A percentile compares a stretch with the other conserved stretches of the same genome.
Conservation (phyloP, 2,113 vertebrate genomes). For the Thermophis baileyi region DNA sequence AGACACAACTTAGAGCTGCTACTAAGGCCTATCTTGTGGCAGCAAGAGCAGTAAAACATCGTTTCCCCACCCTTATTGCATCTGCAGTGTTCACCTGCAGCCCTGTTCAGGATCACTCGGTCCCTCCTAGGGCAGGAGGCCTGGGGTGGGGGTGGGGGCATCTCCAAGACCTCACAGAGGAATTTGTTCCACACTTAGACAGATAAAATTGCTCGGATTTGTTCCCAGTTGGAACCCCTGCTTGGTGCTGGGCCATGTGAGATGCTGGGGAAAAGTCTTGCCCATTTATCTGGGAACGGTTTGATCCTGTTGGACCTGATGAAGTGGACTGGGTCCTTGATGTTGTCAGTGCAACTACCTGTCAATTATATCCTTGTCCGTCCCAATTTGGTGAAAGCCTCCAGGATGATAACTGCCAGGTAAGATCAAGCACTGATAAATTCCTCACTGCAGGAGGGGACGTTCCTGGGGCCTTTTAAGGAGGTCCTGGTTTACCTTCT, state of each 20-base stretch:
- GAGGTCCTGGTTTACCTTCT: neutral
- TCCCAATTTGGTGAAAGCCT: neutral
- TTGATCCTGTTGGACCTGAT: neutral
- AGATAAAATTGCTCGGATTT: neutral
- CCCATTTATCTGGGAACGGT: neutral
- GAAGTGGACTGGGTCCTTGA: neutral
- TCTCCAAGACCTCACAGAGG: neutral
- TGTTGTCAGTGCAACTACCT: neutral
- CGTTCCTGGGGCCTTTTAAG: neutral
- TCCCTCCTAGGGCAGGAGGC: neutral
- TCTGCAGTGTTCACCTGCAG: neutral
- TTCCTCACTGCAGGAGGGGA: neutral
- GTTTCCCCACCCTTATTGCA: neutral
- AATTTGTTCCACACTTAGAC: neutral
- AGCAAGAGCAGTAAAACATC: neutral
- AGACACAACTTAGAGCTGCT: neutral
- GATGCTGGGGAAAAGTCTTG: neutral
- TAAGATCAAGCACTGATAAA: neutral
- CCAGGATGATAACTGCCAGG: neutral
- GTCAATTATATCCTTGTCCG: neutral
- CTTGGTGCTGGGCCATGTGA: neutral
- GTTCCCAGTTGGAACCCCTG: neutral
- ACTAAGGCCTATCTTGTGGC: neutral
- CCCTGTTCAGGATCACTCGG: neutral
- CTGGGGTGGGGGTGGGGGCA: too few relatives aligned